These are phyloP conservation scores for Acromyrmex echinatior DNA, from an alignment of 1,140 invertebrate genomes.

Conservation along the genomic window DNA sequence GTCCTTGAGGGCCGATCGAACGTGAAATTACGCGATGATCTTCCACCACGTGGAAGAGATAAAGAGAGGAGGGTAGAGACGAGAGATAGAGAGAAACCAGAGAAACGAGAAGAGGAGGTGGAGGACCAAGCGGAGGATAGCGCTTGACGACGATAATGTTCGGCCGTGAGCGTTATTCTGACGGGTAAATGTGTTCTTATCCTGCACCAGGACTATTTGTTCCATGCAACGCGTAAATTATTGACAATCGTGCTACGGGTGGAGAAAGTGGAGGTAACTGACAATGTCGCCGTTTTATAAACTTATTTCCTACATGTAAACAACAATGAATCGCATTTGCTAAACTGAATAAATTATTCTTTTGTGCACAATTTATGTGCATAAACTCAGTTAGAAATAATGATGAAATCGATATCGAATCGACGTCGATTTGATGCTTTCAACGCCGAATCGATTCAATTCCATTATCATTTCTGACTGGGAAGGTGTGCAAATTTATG, in stretches of 20 bases:
- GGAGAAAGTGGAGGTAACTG: slow-evolving; percentile 29
- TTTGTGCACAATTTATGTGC: background rate
- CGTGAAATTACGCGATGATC: slow-evolving; percentile 69
- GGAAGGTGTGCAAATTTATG: background rate
- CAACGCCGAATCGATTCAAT: too few relatives aligned
- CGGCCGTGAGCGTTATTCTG: slow-evolving; percentile 71
- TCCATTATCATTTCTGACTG: too few relatives aligned
- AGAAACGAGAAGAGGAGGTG: background rate
- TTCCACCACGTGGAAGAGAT: slow-evolving; percentile 18
- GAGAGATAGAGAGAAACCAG: slow-evolving; percentile 13
- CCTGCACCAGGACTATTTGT: slow-evolving; percentile 70
- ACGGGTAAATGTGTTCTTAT: slow-evolving; percentile 71
- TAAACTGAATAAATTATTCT: slow-evolving; percentile 15
- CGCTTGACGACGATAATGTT: slow-evolving; percentile 73
- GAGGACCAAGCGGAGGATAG: slow-evolving; percentile 44
- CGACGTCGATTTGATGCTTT: too few relatives aligned
- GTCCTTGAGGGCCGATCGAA: slow-evolving; percentile 69
- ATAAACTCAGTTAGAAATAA: too few relatives aligned
- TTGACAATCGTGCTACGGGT: slow-evolving; percentile 62
- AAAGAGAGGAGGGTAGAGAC: background rate
- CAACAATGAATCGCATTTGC: background rate
- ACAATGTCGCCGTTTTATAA: slow-evolving; percentile 56
- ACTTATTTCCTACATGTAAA: background rate
- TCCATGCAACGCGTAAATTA: slow-evolving; percentile 78
- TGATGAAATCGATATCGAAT: too few relatives aligned